These are phyloP conservation scores for Crossoptilon crossoptilon DNA, from an alignment of 2,797 vertebrate species.

Conservation along the genomic window DNA sequence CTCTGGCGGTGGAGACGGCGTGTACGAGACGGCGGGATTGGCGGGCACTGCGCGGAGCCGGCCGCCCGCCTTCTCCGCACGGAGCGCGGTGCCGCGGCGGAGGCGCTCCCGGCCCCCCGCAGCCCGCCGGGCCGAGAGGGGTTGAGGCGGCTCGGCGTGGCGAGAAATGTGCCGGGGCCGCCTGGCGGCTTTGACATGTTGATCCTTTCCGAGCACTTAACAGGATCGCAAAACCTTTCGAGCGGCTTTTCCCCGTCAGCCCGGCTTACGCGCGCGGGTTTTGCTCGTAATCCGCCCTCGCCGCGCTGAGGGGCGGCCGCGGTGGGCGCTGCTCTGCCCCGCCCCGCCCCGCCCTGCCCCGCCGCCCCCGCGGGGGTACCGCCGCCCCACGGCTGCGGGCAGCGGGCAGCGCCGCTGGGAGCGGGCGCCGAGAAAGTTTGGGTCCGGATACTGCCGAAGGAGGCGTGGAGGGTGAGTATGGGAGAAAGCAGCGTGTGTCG, in stretches of 20 bases:
- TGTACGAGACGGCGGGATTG: background rate
- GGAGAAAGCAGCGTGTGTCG: rapidly evolving
- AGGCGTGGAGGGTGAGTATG: background rate
- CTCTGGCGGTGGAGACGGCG: background rate
- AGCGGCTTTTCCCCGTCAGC: constrained; percentile 39
- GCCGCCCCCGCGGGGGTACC: too few relatives aligned
- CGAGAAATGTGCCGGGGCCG: constrained; percentile 18
- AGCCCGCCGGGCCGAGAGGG: background rate
- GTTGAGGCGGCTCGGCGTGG: background rate
- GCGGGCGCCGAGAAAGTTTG: background rate
- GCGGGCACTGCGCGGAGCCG: background rate
- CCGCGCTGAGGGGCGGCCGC: constrained; percentile 25
- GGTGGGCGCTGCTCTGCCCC: background rate
- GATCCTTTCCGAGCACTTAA: constrained; percentile 73
- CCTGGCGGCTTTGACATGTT: constrained; percentile 43
- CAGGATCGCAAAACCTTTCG: constrained; percentile 66
- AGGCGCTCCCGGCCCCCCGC: too few relatives aligned
- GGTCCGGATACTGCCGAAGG: background rate
- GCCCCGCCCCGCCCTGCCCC: background rate
- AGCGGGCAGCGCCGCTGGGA: too few relatives aligned
- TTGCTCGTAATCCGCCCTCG: constrained; percentile 77
- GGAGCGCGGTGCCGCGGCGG: background rate
- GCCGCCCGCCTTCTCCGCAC: too few relatives aligned
- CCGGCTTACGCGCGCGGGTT: constrained; percentile 75
- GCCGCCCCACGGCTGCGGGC: too few relatives aligned